Conservation (phyloP, 1,140 invertebrate species). For the Psix sp. region DNA sequence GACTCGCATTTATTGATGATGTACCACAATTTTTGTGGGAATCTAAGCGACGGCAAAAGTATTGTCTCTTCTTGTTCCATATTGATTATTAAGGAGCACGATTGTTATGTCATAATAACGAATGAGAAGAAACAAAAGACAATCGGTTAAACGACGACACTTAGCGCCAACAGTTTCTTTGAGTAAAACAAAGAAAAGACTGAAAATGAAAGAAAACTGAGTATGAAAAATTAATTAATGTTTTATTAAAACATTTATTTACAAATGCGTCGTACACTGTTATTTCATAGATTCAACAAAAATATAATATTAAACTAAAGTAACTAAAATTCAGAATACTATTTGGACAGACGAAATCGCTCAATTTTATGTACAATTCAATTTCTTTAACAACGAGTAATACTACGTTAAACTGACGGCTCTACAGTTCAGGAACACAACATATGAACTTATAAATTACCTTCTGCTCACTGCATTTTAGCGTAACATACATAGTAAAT, state of each 20-base stretch:
- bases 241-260: conserved; percentile 10
- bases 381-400: background rate
- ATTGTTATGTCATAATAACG: background rate
- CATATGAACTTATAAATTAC: too few species aligned
- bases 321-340: background rate
- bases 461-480: too few species aligned
- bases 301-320: conserved; percentile 1
- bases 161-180: too few species aligned
- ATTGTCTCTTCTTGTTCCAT: conserved; percentile 75
- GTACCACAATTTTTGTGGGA: conserved; percentile 81
- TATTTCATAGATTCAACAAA: conserved; percentile 4
- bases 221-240: too few species aligned
- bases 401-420: too few species aligned
- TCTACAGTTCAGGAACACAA: too few species aligned
- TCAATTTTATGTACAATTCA: background rate
- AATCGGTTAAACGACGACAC: too few species aligned
- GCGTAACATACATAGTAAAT: too few species aligned
- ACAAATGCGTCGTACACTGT: conserved; percentile 9
- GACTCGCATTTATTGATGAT: conserved; percentile 77
- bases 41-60: conserved; percentile 78
- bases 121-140: background rate
- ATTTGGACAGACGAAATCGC: background rate
- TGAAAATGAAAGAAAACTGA: too few species aligned
- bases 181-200: background rate
- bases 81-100: conserved; percentile 24